phyloP scores from a whole-genome alignment of 1,140 invertebrate species.

The Pristionchus pacificus region DNA sequence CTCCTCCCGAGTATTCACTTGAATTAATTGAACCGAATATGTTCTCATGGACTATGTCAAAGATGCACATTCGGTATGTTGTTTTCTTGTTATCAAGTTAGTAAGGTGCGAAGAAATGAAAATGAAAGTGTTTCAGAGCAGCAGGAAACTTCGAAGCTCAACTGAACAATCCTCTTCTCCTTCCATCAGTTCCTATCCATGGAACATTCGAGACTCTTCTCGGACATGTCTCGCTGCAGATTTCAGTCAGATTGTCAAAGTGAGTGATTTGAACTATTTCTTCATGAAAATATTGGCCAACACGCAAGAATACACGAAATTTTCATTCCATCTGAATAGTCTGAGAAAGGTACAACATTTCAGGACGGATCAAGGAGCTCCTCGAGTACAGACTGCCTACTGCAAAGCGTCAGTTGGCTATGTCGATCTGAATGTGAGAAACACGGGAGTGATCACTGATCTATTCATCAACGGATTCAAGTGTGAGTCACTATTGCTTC shows the following conservation, averaged over 20 bases:
- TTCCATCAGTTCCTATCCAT: slow-evolving; percentile 54
- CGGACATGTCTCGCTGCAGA: slow-evolving; percentile 49
- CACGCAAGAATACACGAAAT: neutral
- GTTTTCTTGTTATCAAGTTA: neutral
- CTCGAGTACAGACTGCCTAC: slow-evolving; percentile 48
- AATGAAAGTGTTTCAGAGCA: slow-evolving; percentile 35
- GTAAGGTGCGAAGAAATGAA: neutral
- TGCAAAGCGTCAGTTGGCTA: slow-evolving; percentile 52
- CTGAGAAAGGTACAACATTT: slow-evolving; percentile 13
- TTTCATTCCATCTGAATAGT: neutral
- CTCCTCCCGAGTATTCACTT: slow-evolving; percentile 51
- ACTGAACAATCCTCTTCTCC: slow-evolving; percentile 47
- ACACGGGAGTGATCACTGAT: slow-evolving; percentile 56
- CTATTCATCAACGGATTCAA: slow-evolving; percentile 57
- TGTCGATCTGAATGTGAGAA: slow-evolving; percentile 56
- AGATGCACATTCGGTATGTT: slow-evolving; percentile 51
- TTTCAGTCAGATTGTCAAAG: slow-evolving; percentile 54
- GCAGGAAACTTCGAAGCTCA: slow-evolving; percentile 52
- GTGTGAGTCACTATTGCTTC: slow-evolving; percentile 36
- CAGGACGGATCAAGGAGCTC: slow-evolving; percentile 49
- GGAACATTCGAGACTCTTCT: slow-evolving; percentile 53
- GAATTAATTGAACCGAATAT: slow-evolving; percentile 52
- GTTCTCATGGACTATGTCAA: slow-evolving; percentile 56
- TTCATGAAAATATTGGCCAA: too few relatives aligned
- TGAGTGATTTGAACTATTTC: slow-evolving; percentile 11